Evolutionary conservation across 2,888 invertebrate genomes (phyloP), one percentile per base, ranked within the genome.

Genomic region (Ceramica pisi): DNA sequence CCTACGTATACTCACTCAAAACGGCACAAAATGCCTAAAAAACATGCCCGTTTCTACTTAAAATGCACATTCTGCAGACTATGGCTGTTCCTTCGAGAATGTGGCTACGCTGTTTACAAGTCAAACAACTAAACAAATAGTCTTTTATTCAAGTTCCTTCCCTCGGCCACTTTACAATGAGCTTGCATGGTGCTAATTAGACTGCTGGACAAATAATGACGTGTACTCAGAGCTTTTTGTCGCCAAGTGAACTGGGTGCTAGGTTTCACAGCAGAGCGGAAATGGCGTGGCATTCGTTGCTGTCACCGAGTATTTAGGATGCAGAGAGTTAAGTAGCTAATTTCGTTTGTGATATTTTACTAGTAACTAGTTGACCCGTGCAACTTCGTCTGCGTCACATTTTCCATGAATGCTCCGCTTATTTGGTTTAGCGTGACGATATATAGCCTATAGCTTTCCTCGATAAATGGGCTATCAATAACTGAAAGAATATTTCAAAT

Each of bases 201-300:
- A 44, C 64, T 53, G 56, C 55, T 59, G 53, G 61, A 72, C 66
- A 83, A 83, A 78, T 81, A 78, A 81, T 71, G 75, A 56, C 51
- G 64, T 70, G 61, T 65, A 61, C 65, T 78, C 74, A 59, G 55
- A 26, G 66, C 59, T 75, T 70, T 81, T 79, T 72, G 65, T 71
- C 73, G 59, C 56, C 55, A 68, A 75, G 69, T 81, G 79, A 74
- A 81, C 82, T 62, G 61, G 78, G 67, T 71, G 67, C 63, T 73
- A 83, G 62, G 59, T 65, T 71, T 57, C 69, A 67, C 74, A 56
- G 70, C 64, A 66, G 46, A 14, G 53, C 65, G 71, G 62, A 83
- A 82, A 83, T 83, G 68, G 62, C 55, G 51, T 48, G 41, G 53
- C 74, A 62, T 70, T 74, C 57, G 44, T 56, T 71, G 23, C 48